Evolutionary conservation across 2,797 vertebrate species (phyloP), one percentile per base, ranked within the genome.

Genomic region (Pseudocheirus occidentalis): DNA sequence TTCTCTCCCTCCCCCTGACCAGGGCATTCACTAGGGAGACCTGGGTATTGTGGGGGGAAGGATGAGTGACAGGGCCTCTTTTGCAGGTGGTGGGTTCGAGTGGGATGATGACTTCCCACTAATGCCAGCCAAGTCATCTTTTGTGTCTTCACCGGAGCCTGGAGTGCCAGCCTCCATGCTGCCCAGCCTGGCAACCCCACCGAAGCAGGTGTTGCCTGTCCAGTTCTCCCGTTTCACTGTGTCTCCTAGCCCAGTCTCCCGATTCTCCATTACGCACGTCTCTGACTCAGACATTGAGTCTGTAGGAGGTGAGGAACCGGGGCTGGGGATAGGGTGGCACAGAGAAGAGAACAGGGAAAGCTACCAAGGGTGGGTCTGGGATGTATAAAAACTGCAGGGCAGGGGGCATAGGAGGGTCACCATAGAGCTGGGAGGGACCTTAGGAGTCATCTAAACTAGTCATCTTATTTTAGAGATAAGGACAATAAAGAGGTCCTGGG

Each of bases 191-290:
- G 94, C 97, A 7, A 62, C 97, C 12, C 40, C 91, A 50, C 98
- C 99, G 96, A 99, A 99, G 97, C 98, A 98, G 87, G 97, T 97
- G 28, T 95, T 98, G 62, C 98, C 98, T 24, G 93, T 98, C 93
- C 98, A 98, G 97, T 98, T 98, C 97, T 99, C 99, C 55, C 99
- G 99, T 50, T 99, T 99, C 99, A 99, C 99, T 0, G 99, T 99
- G 59, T 99, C 99, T 0, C 99, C 99, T 0, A 98, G 99, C 93
- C 98, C 97, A 0, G 97, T 98, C 57, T 99, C 99, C 57, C 99
- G 99, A 24, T 99, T 99, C 98, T 99, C 99, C 98, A 99, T 99
- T 98, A 99, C 99, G 5, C 99, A 99, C 46, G 99, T 99, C 97
- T 99, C 99, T 0, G 99, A 99, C 98, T 99, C 99, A 0, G 99